A percentile compares a stretch with the other conserved stretches of the same genome.
These are phyloP conservation scores for Plagodis pulveraria DNA, from an alignment of 2,888 invertebrate genomes.

Conservation along the genomic window DNA sequence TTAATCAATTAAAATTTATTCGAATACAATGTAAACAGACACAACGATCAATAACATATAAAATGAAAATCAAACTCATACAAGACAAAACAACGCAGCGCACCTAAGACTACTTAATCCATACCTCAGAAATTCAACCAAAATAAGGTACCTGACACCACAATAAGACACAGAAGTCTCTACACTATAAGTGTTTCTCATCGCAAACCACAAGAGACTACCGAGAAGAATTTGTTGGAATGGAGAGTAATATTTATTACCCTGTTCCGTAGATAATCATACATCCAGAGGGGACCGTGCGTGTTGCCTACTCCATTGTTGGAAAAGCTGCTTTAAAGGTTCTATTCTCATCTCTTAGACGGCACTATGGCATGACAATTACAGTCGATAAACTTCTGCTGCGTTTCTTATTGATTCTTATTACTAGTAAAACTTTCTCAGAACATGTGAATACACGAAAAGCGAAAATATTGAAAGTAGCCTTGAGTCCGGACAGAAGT, in stretches of 20 bases:
- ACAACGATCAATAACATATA: conserved; percentile 8
- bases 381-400: conserved; percentile 83
- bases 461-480: conserved; percentile 71
- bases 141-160: conserved; percentile 20
- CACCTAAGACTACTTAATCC: conserved; percentile 14
- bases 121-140: conserved; percentile 19
- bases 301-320: conserved; percentile 84
- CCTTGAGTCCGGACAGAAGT: conserved; percentile 68
- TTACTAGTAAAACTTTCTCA: conserved; percentile 69
- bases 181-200: conserved; percentile 23
- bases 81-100: conserved; percentile 16
- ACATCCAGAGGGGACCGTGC: conserved; percentile 80
- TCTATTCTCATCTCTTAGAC: conserved; percentile 83
- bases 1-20: conserved; percentile 1
- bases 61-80: conserved; percentile 13
- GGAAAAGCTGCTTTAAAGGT: conserved; percentile 85
- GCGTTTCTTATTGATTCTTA: conserved; percentile 82
- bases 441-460: conserved; percentile 82
- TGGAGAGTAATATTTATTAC: conserved; percentile 78
- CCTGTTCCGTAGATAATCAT: conserved; percentile 84
- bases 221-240: conserved; percentile 50
- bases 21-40: conserved; percentile 2
- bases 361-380: conserved; percentile 85
- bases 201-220: conserved; percentile 29
- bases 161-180: conserved; percentile 35